A percentile compares a stretch with the other conserved stretches of the same genome.
These are phyloP conservation scores for Saxicola maurus DNA, from an alignment of 2,797 vertebrate species.

Conservation along the genomic window DNA sequence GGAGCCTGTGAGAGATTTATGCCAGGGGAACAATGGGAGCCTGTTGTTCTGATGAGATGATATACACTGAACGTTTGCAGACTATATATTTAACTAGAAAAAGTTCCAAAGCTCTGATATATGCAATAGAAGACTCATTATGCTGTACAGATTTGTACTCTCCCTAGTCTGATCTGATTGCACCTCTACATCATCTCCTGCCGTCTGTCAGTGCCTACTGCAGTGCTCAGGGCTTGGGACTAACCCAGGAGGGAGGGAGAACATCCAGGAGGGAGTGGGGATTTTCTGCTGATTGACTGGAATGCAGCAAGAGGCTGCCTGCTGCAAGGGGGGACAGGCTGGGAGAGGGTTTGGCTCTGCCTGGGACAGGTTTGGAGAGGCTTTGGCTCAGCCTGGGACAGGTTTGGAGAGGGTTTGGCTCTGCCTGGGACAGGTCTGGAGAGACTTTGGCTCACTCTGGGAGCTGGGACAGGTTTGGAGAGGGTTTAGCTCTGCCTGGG, in stretches of 20 bases:
- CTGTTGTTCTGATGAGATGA: slow-evolving; percentile 52
- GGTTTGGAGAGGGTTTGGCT: not conserved
- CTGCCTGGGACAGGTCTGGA: not conserved
- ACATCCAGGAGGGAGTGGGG: not conserved
- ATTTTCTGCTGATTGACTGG: not conserved
- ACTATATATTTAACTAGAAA: slow-evolving; percentile 29
- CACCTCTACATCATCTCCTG: slow-evolving; percentile 27
- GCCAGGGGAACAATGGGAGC: slow-evolving; percentile 45
- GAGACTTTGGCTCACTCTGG: not conserved
- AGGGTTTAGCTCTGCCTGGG: not conserved
- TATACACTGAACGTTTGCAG: slow-evolving; percentile 2
- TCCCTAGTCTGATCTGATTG: slow-evolving; percentile 15
- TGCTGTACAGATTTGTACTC: slow-evolving; percentile 9
- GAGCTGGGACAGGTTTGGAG: not conserved
- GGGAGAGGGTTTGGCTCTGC: no score
- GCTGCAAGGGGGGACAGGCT: not conserved
- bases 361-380: not conserved
- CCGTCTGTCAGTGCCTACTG: slow-evolving; percentile 30
- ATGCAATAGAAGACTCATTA: slow-evolving; percentile 33
- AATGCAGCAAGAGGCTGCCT: not conserved
- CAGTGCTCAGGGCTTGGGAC: not conserved
- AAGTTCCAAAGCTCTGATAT: slow-evolving; percentile 39
- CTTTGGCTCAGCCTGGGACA: not conserved
- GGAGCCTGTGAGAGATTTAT: slow-evolving; percentile 35
- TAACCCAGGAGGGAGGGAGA: not conserved